A percentile compares a stretch with the other conserved stretches of the same genome.
phyloP scores from a whole-genome alignment of 2,888 invertebrate species.

The Seladonia tumulorum region DNA sequence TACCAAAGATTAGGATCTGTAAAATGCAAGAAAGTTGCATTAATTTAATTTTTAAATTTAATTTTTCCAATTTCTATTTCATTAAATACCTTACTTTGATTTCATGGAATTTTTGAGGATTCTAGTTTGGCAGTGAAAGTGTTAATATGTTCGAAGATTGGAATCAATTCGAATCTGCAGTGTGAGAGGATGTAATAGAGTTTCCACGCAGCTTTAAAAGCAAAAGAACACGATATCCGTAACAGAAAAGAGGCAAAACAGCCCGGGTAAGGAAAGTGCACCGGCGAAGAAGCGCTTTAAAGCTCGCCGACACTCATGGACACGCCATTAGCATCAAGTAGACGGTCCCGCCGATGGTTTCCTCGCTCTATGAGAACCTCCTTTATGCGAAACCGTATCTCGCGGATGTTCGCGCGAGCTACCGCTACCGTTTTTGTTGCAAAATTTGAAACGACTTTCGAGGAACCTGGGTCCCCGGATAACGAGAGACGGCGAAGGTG shows the following conservation, averaged over 20 bases:
- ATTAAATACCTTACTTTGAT: too few relatives aligned
- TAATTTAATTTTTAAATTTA: too few relatives aligned
- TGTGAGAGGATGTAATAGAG: not conserved
- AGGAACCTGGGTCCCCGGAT: not conserved
- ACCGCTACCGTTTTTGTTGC: slow-evolving; percentile 24
- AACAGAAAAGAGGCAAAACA: slow-evolving; percentile 18
- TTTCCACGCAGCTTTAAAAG: not conserved
- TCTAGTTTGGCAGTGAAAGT: too few relatives aligned
- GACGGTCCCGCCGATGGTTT: slow-evolving; percentile 25
- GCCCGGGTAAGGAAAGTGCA: slow-evolving; percentile 67
- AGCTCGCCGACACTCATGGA: slow-evolving; percentile 45
- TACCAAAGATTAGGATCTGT: too few relatives aligned
- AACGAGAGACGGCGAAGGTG: not conserved
- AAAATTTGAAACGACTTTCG: slow-evolving; percentile 1
- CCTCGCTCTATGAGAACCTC: slow-evolving; percentile 21
- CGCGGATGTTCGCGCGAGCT: slow-evolving; percentile 29
- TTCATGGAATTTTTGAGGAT: too few relatives aligned
- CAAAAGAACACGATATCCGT: not conserved
- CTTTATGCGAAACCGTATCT: slow-evolving; percentile 51
- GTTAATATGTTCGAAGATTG: not conserved
- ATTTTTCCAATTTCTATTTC: too few relatives aligned
- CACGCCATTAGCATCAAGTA: slow-evolving; percentile 69
- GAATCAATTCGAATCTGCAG: not conserved
- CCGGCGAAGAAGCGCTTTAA: slow-evolving; percentile 66
- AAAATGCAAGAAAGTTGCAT: too few relatives aligned